Evolutionary conservation across 2,888 invertebrate species (phyloP).

Genomic region (Drosophila ochracea): DNA sequence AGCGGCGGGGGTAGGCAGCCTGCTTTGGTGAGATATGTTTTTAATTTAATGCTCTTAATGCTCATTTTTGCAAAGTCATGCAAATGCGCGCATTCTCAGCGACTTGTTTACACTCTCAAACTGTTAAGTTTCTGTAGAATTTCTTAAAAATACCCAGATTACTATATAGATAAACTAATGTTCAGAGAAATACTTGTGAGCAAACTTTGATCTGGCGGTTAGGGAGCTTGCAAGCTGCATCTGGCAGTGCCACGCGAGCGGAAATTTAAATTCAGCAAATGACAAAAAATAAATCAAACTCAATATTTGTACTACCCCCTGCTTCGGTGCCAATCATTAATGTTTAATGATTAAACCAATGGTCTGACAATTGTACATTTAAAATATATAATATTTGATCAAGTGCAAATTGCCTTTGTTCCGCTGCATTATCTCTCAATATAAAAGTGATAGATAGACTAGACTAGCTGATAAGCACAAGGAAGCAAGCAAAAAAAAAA

Average conservation of each 20-base stretch:
- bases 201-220: constrained; percentile 42
- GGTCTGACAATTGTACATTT: constrained; percentile 16
- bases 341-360: constrained; percentile 8
- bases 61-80: constrained; percentile 67
- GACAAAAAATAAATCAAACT: constrained; percentile 3
- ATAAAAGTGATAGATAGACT: constrained; percentile 32
- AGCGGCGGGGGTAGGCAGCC: neutral
- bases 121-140: constrained; percentile 19
- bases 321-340: neutral
- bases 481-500: constrained; percentile 14
- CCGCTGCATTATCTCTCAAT: constrained; percentile 62
- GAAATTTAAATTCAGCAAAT: constrained; percentile 45
- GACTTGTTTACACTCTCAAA: constrained; percentile 46
- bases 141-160: constrained; percentile 3
- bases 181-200: constrained; percentile 9
- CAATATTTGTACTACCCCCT: constrained; percentile 8
- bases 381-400: constrained; percentile 47
- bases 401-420: constrained; percentile 66
- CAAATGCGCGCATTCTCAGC: constrained; percentile 61
- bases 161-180: constrained; percentile 18
- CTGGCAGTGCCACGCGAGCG: constrained; percentile 54
- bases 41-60: constrained; percentile 48
- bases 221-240: constrained; percentile 9
- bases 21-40: constrained; percentile 23
- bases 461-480: constrained; percentile 49